These are phyloP conservation scores for Bombus superbus DNA, from an alignment of 1,140 invertebrate species.

Conservation along the genomic window DNA sequence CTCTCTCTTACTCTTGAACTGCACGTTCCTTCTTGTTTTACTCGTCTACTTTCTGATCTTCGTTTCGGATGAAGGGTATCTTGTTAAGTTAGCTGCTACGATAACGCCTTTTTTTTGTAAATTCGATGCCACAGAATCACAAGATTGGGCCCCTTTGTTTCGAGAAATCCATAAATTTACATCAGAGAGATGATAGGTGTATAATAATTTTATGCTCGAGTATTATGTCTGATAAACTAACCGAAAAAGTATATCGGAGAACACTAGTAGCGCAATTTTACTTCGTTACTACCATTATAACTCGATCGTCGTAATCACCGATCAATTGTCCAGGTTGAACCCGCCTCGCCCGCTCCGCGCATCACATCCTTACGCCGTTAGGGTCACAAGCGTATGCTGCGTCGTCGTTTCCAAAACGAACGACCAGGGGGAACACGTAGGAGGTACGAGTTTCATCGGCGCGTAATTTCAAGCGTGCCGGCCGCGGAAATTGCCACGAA, in stretches of 20 bases:
- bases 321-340: not conserved
- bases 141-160: not conserved
- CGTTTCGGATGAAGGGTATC: not conserved
- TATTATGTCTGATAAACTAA: not conserved
- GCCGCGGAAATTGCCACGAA: conserved; percentile 24
- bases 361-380: not conserved
- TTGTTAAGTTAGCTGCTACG: not conserved
- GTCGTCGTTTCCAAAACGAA: not conserved
- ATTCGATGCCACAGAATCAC: not conserved
- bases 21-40: not conserved
- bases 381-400: not conserved
- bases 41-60: not conserved
- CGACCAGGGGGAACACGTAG: not conserved
- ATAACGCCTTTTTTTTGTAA: no score
- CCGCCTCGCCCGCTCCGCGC: no score
- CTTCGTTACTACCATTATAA: not conserved
- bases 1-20: not conserved
- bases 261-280: conserved; percentile 25
- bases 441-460: not conserved
- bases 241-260: not conserved
- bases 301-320: conserved; percentile 2
- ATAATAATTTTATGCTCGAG: not conserved
- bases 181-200: not conserved
- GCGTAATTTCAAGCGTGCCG: not conserved
- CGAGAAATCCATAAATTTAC: not conserved